Conservation (phyloP, 2,113 vertebrate genomes). For the Tachysurus vachellii region DNA sequence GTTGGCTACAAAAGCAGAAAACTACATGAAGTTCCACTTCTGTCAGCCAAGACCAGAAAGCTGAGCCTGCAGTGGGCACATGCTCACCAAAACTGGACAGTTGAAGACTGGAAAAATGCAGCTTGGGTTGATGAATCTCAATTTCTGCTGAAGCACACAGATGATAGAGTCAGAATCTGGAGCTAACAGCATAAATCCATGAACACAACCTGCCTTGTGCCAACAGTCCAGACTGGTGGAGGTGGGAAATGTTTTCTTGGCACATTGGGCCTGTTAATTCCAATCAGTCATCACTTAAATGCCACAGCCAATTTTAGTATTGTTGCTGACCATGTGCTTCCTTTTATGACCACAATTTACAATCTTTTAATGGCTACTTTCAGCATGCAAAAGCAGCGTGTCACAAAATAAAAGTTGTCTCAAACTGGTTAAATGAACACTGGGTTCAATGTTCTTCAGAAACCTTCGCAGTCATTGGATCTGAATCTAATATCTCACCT, state of each 20-base stretch:
- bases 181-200: not conserved
- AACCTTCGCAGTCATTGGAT: no score
- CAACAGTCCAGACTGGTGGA: not conserved
- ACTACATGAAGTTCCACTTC: not conserved
- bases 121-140: not conserved
- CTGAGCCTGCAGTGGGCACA: not conserved
- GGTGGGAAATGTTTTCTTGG: not conserved
- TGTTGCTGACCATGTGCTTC: not conserved
- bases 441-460: not conserved
- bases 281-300: not conserved
- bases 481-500: not conserved
- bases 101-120: not conserved
- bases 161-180: not conserved
- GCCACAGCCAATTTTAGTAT: not conserved
- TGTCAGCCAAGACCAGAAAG: not conserved
- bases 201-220: not conserved
- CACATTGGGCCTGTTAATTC: not conserved
- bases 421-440: not conserved
- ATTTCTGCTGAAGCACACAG: not conserved
- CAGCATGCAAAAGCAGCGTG: not conserved
- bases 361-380: not conserved
- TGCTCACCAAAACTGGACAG: not conserved
- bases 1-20: not conserved
- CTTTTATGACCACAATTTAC: not conserved
- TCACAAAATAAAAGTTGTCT: not conserved